phyloP scores from a whole-genome alignment of 37 sponge, comb jelly and placozoan species.

The Cliona cf. orientalis region DNA sequence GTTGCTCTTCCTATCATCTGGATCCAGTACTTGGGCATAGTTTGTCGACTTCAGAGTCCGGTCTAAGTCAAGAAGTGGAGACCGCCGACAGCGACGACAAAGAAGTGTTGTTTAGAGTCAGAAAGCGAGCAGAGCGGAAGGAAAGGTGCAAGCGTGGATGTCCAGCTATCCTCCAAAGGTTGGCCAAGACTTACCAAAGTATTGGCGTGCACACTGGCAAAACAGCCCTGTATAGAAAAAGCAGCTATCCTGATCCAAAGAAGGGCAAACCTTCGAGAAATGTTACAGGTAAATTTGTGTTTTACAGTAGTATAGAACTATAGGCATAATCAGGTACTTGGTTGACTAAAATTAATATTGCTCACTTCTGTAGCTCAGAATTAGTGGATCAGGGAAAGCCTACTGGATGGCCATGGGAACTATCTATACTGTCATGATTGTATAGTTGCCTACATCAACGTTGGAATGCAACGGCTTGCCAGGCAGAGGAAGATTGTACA shows the following conservation, averaged over 20 bases:
- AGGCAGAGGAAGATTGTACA: constrained; percentile 19
- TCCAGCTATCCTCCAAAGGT: background rate
- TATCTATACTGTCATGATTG: constrained; percentile 27
- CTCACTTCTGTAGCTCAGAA: constrained; percentile 21
- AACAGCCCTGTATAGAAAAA: background rate
- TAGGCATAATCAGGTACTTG: no score
- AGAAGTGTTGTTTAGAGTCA: background rate
- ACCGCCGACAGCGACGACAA: background rate
- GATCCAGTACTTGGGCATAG: constrained; percentile 5
- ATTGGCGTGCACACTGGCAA: background rate
- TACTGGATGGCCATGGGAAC: constrained; percentile 34
- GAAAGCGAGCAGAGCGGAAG: background rate
- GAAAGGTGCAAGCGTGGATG: constrained; percentile 10
- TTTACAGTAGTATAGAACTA: no score
- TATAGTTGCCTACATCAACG: background rate
- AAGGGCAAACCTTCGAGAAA: background rate
- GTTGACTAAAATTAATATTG: background rate
- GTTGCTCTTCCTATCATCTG: constrained; percentile 6
- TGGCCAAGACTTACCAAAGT: background rate
- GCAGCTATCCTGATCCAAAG: constrained; percentile 6
- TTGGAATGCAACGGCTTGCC: constrained; percentile 10
- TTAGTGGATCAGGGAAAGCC: constrained; percentile 20
- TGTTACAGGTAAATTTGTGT: constrained; percentile 12
- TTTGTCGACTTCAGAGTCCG: background rate
- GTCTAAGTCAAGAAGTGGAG: constrained; percentile 1